Evolutionary conservation across 2,888 invertebrate species (phyloP).

Genomic region (Melanostoma mellinum): DNA sequence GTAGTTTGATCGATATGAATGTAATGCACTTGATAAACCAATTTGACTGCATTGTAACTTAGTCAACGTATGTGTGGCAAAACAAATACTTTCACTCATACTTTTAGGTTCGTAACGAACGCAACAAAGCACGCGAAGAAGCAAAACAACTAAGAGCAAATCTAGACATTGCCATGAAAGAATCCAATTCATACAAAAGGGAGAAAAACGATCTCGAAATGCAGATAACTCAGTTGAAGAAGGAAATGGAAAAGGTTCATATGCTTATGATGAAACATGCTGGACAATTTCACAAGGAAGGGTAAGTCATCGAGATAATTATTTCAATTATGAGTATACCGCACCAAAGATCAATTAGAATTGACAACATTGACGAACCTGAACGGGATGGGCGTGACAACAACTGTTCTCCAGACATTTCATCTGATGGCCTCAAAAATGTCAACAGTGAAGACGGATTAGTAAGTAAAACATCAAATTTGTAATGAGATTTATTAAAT

Average conservation of each 20-base stretch:
- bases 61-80: conserved; percentile 45
- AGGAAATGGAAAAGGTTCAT: conserved; percentile 91
- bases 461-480: conserved; percentile 74
- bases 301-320: conserved; percentile 53
- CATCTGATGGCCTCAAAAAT: conserved; percentile 82
- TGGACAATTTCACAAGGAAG: conserved; percentile 85
- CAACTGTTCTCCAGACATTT: conserved; percentile 81
- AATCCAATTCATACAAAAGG: conserved; percentile 87
- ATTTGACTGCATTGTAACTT: conserved; percentile 47
- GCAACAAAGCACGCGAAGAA: conserved; percentile 96
- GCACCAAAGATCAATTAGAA: conserved; percentile 52
- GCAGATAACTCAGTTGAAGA: conserved; percentile 89
- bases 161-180: conserved; percentile 90
- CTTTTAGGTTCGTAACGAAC: conserved; percentile 89
- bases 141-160: conserved; percentile 91
- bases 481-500: neutral
- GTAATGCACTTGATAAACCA: conserved; percentile 9
- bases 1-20: conserved; percentile 67
- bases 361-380: conserved; percentile 79
- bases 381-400: conserved; percentile 81
- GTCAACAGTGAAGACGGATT: conserved; percentile 82
- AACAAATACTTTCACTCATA: conserved; percentile 32
- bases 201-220: conserved; percentile 91
- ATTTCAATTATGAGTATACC: neutral
- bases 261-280: conserved; percentile 87